Conservation (phyloP, 2,888 invertebrate species). For the Notodonta ziczac region DNA sequence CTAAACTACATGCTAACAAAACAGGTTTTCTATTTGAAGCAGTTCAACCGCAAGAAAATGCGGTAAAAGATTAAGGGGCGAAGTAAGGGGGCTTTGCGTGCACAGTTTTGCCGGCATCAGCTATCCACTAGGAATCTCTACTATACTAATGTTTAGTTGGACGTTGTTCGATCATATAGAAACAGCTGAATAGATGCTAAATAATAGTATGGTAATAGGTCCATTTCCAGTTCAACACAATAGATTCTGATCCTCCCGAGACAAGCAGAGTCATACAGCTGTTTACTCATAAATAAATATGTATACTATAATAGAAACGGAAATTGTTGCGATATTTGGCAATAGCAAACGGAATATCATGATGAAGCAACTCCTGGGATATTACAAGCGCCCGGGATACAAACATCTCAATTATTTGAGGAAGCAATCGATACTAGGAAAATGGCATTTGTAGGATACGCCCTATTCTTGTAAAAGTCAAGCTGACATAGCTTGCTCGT, state of each 20-base stretch:
- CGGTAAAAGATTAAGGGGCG: too few relatives aligned
- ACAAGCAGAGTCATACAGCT: conserved; percentile 1
- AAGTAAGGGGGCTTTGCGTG: too few relatives aligned
- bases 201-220: neutral
- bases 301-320: neutral
- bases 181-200: neutral
- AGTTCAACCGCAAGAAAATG: too few relatives aligned
- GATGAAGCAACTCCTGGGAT: neutral
- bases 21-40: too few relatives aligned
- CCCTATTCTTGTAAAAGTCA: too few relatives aligned
- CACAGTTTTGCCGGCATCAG: too few relatives aligned
- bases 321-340: neutral
- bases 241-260: neutral
- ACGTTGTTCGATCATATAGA: neutral
- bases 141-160: neutral
- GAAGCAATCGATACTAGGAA: neutral
- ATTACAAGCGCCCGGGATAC: neutral
- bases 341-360: neutral
- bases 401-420: neutral
- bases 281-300: neutral
- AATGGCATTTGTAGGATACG: too few relatives aligned
- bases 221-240: neutral
- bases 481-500: too few relatives aligned
- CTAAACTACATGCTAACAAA: too few relatives aligned
- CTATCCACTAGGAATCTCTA: too few relatives aligned